Conservation (phyloP, 2,888 invertebrate genomes). For the Ectobius pallidus region DNA sequence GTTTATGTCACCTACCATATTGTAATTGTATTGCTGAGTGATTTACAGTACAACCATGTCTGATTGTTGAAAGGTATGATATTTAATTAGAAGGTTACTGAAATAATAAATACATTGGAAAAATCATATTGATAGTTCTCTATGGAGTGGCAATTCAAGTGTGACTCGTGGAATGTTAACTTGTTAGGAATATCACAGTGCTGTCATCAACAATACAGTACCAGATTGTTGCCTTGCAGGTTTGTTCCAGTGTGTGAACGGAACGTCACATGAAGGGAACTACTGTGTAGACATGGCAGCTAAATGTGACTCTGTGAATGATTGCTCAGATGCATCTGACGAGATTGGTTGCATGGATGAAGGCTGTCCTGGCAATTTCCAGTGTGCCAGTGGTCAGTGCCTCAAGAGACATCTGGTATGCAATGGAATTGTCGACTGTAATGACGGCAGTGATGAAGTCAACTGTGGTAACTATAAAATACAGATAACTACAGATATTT, state of each 20-base stretch:
- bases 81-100: too few relatives aligned
- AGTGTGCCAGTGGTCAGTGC: constrained; percentile 65
- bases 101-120: too few relatives aligned
- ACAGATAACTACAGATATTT: too few relatives aligned
- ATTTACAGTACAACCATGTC: too few relatives aligned
- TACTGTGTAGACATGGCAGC: constrained; percentile 60
- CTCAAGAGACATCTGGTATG: constrained; percentile 65
- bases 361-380: constrained; percentile 65
- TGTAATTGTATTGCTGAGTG: too few relatives aligned
- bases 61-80: too few relatives aligned
- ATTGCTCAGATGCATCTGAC: constrained; percentile 68
- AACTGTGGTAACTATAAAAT: constrained; percentile 60
- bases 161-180: too few relatives aligned
- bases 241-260: constrained; percentile 65
- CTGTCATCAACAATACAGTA: too few relatives aligned
- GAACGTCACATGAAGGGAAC: constrained; percentile 63
- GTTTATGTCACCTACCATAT: too few relatives aligned
- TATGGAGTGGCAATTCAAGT: too few relatives aligned
- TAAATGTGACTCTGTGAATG: constrained; percentile 63
- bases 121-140: too few relatives aligned
- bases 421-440: constrained; percentile 66
- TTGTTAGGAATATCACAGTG: too few relatives aligned
- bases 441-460: constrained; percentile 65
- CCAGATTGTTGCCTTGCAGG: constrained; percentile 54
- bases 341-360: constrained; percentile 62